These are phyloP conservation scores for Enteromius fasciolatus DNA, from an alignment of 2,797 vertebrate species.

Conservation along the genomic window DNA sequence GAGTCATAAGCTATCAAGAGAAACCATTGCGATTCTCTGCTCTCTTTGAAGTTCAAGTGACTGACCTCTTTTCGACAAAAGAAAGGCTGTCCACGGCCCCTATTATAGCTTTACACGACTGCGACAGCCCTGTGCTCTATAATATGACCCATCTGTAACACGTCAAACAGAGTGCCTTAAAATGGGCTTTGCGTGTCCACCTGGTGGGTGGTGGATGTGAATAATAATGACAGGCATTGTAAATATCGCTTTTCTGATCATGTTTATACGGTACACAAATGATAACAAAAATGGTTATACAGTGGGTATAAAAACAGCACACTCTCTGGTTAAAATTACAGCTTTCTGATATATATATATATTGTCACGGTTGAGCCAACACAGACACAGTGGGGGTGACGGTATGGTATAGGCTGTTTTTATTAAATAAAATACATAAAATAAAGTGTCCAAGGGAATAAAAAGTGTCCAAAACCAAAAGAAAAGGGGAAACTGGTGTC, in stretches of 20 bases:
- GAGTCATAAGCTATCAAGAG: conserved; percentile 34
- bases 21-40: conserved; percentile 25
- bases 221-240: conserved; percentile 5
- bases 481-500: too few relatives aligned
- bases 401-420: too few relatives aligned
- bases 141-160: conserved; percentile 15
- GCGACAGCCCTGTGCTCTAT: neutral
- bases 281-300: neutral
- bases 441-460: too few relatives aligned
- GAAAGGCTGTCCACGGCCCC: conserved; percentile 1
- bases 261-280: neutral
- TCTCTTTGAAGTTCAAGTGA: conserved; percentile 6
- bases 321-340: neutral
- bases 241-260: neutral
- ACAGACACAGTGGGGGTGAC: too few relatives aligned
- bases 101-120: conserved; percentile 21
- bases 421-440: too few relatives aligned
- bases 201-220: neutral
- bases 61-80: conserved; percentile 33
- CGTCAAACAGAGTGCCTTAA: conserved; percentile 22
- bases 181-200: conserved; percentile 13
- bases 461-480: too few relatives aligned
- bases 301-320: neutral
- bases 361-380: too few relatives aligned
- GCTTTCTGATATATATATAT: neutral